Conservation (phyloP, 2,888 invertebrate species). For the Clivina fossor region DNA sequence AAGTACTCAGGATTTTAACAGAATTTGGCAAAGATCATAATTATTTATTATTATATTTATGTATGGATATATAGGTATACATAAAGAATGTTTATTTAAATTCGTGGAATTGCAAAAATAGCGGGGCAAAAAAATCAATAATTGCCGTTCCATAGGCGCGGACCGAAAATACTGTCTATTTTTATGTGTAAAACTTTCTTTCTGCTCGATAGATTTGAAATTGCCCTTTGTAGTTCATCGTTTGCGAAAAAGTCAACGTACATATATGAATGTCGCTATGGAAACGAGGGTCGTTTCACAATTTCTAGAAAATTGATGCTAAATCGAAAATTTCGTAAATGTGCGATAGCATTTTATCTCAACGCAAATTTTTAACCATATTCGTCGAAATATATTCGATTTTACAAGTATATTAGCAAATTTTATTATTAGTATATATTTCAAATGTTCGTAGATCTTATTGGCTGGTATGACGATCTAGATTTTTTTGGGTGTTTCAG, state of each 20-base stretch:
- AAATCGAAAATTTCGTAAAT: too few species aligned
- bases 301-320: constrained; percentile 22
- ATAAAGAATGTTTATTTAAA: too few species aligned
- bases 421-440: too few species aligned
- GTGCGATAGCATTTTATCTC: too few species aligned
- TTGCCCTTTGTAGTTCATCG: constrained; percentile 17
- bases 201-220: constrained; percentile 29
- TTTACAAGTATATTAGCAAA: too few species aligned
- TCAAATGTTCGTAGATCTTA: too few species aligned
- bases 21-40: neutral
- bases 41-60: neutral
- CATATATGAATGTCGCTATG: constrained; percentile 16
- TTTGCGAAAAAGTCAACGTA: constrained; percentile 6
- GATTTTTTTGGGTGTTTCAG: too few species aligned
- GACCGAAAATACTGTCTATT: constrained; percentile 13
- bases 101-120: neutral
- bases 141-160: constrained; percentile 10
- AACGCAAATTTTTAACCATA: too few species aligned
- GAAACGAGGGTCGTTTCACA: constrained; percentile 21
- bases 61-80: too few species aligned
- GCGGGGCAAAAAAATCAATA: constrained; percentile 10
- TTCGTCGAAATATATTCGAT: too few species aligned
- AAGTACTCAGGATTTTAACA: neutral
- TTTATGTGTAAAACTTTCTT: constrained; percentile 17
- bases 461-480: too few species aligned